These are phyloP conservation scores for Campoletis sonorensis DNA, from an alignment of 1,140 invertebrate genomes.

Conservation along the genomic window DNA sequence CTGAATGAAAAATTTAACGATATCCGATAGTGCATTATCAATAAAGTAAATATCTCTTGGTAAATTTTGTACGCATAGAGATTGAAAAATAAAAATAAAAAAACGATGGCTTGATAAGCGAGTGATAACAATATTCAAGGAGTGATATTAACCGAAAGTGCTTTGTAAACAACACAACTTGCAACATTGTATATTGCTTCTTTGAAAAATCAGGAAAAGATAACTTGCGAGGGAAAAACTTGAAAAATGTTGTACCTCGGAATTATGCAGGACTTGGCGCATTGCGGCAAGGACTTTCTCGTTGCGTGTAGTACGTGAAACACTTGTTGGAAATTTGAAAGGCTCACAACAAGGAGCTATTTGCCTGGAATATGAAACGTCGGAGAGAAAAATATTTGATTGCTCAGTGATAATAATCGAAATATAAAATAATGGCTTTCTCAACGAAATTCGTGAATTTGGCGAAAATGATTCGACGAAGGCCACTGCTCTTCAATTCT, in stretches of 20 bases:
- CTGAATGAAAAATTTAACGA: too few relatives aligned
- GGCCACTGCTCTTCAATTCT: conserved; percentile 85
- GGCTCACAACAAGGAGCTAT: not conserved
- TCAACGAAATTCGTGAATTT: conserved; percentile 41
- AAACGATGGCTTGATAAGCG: not conserved
- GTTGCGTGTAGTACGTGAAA: conserved; percentile 22
- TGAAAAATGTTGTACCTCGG: not conserved
- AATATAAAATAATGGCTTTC: conserved; percentile 34
- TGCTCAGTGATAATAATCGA: not conserved
- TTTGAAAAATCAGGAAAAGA: not conserved
- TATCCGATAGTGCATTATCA: not conserved
- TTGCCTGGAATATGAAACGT: not conserved
- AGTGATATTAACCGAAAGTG: not conserved
- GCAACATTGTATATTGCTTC: not conserved
- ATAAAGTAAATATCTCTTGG: not conserved
- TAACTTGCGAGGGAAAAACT: not conserved
- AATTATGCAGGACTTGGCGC: conserved; percentile 34
- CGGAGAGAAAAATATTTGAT: not conserved
- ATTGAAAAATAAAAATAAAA: not conserved
- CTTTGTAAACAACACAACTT: not conserved
- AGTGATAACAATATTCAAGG: not conserved
- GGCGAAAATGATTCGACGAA: conserved; percentile 67
- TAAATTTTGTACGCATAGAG: not conserved
- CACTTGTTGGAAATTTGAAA: conserved; percentile 21
- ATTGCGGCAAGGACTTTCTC: conserved; percentile 36